Evolutionary conservation across 2,113 vertebrate species (phyloP).

Genomic region (Thermophis baileyi): DNA sequence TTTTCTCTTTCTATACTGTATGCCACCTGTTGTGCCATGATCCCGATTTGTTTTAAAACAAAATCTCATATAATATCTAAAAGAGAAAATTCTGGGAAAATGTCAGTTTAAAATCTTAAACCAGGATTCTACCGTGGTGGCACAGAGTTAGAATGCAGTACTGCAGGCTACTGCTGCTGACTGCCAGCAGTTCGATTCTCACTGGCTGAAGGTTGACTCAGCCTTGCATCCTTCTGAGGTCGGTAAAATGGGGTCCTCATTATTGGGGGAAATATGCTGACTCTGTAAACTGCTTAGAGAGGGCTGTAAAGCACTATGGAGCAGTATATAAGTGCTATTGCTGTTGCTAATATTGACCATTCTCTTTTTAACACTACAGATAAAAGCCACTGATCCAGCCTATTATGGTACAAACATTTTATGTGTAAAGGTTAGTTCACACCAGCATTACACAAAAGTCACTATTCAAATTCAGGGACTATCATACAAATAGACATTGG

Average conservation of each 20-base stretch:
- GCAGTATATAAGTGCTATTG: too few species aligned
- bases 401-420: neutral
- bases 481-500: neutral
- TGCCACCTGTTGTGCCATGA: neutral
- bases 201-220: neutral
- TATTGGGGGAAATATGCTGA: too few species aligned
- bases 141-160: neutral
- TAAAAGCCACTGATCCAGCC: neutral
- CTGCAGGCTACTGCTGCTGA: neutral
- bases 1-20: neutral
- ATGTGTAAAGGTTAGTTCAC: neutral
- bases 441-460: neutral
- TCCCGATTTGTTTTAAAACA: neutral
- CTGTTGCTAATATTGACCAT: too few species aligned
- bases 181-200: neutral
- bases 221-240: too few species aligned
- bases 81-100: neutral
- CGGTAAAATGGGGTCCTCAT: too few species aligned
- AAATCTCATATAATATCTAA: neutral
- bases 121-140: neutral
- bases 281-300: too few species aligned
- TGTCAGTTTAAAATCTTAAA: neutral
- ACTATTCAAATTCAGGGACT: neutral
- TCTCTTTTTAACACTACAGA: neutral
- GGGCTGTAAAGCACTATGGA: too few species aligned